Conservation (phyloP, 2,113 vertebrate species). For the Saccopteryx leptura region DNA sequence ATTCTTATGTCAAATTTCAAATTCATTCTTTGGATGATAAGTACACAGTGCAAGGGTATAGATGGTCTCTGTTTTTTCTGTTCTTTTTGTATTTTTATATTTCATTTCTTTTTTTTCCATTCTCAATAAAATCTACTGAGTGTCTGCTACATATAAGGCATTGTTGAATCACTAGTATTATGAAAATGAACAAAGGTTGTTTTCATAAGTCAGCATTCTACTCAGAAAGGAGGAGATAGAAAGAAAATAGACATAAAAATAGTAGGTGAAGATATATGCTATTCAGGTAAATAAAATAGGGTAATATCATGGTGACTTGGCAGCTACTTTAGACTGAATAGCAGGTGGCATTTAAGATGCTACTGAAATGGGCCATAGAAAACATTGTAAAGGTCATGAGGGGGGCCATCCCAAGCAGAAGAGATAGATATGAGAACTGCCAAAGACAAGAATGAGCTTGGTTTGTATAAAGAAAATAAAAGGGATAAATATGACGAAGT, state of each 20-base stretch:
- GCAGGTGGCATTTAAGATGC: neutral
- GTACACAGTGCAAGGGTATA: neutral
- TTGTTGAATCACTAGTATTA: conserved; percentile 14
- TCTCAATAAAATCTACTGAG: conserved; percentile 22
- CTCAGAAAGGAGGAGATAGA: neutral
- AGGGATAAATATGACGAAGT: neutral
- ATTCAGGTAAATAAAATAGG: neutral
- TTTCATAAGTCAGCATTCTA: conserved; percentile 23
- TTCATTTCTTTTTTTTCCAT: neutral
- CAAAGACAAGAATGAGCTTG: neutral
- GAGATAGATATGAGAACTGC: neutral
- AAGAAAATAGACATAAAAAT: neutral
- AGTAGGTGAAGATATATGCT: neutral
- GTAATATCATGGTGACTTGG: neutral
- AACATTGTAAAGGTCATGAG: neutral
- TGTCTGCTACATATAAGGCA: neutral
- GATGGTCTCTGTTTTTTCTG: neutral
- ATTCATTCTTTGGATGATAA: neutral
- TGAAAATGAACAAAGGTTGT: neutral
- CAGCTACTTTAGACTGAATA: neutral
- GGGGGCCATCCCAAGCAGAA: neutral
- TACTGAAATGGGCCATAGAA: neutral
- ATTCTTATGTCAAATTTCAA: conserved; percentile 41
- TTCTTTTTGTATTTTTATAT: neutral
- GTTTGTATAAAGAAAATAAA: neutral